Percentiles rank a stretch among this genome's conserved stretches.
Evolutionary conservation across 2,888 invertebrate species (phyloP).

Genomic region (Eudemis profundana): DNA sequence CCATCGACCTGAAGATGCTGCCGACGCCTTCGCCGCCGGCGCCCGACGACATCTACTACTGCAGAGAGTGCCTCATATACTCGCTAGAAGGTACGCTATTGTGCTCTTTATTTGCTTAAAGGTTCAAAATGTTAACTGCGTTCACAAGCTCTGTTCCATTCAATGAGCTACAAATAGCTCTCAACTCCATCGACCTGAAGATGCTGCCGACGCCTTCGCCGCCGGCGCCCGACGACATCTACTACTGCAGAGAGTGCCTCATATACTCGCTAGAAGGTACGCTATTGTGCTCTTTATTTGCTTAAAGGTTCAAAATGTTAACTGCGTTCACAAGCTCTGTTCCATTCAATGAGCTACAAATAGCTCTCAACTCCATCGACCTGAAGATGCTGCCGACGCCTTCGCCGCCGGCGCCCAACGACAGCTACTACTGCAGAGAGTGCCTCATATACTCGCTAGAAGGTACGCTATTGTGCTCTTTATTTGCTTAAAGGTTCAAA

Average conservation of each 20-base stretch:
- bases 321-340: slow-evolving; percentile 97
- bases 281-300: neutral
- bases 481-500: neutral
- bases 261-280: slow-evolving; percentile 90
- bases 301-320: too few relatives aligned
- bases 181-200: slow-evolving; percentile 88
- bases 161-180: slow-evolving; percentile 90
- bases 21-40: slow-evolving; percentile 66
- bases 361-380: slow-evolving; percentile 89
- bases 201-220: slow-evolving; percentile 75
- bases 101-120: neutral
- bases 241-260: slow-evolving; percentile 93
- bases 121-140: too few relatives aligned
- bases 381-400: slow-evolving; percentile 80
- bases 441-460: slow-evolving; percentile 92
- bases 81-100: slow-evolving; percentile 87
- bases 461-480: slow-evolving; percentile 61
- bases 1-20: slow-evolving; percentile 87
- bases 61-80: slow-evolving; percentile 91
- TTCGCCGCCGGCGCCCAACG: slow-evolving; percentile 79
- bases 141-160: slow-evolving; percentile 97
- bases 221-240: slow-evolving; percentile 88
- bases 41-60: slow-evolving; percentile 92
- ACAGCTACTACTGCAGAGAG: slow-evolving; percentile 94
- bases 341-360: slow-evolving; percentile 93